Base-by-base conservation (phyloP, 2,888 invertebrate genomes). In the Eupithecia inturbata region DNA sequence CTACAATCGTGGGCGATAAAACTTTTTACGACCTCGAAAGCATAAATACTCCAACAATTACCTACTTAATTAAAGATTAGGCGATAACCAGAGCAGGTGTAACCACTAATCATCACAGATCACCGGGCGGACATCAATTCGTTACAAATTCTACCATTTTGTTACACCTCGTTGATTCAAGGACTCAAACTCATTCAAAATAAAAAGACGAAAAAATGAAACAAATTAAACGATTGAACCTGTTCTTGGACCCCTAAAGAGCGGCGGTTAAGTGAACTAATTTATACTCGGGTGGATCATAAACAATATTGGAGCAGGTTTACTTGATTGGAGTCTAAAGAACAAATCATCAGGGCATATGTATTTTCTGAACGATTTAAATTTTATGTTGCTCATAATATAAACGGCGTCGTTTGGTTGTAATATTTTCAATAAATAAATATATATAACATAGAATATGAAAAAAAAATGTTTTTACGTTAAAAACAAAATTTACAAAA, bases 81-180 rank as follows among this genome's bases (percentile, higher is more conserved):
- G 84, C 75, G 88, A 91, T 90, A 91, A 87, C 87, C 84, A 70
- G 83, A 85, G 91, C 93, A 93, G 92, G 92, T 94, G 93, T 85
- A 89, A 73, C 73, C 68, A 75, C 75, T 39, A 41, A 82, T 82
- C 87, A 88, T 89, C 89, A 87, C 85, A 85, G 89, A 90, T 89
- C 89, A 88, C 66, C 88, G 89, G 49, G 87, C 92, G 93, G 93
- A 93, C 93, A 93, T 91, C 91, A 85, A 94, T 93, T 94, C 93
- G 93, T 90, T 93, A 90, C 92, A 91, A 93, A 93, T 92, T 91
- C 87, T 88, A 88, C 87, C 89, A 89, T 94, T 94, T 94, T 91
- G 94, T 90, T 90, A 91, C 94, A 93, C 93, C 94, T 94, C 94
- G 94, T 94, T 94, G 93, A 91, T 86, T 87, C 92, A 93, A 94